phyloP scores from a whole-genome alignment of 2,797 vertebrate species.

The Rhynchonycteris naso region DNA sequence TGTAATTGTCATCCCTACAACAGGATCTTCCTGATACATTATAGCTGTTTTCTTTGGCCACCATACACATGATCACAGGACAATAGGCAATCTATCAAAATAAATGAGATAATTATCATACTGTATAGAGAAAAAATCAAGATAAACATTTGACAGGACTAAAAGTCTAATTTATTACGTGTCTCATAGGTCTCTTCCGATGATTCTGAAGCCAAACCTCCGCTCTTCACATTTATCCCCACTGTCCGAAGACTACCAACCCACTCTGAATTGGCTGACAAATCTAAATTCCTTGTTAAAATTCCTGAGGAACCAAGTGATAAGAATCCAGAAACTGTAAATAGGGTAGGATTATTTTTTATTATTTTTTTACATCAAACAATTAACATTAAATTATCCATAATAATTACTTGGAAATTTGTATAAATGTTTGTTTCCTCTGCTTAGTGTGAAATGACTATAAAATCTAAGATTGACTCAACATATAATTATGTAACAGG shows the following conservation, averaged over 20 bases:
- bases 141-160: neutral
- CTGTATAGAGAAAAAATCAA: conserved; percentile 9
- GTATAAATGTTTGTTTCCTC: conserved; percentile 48
- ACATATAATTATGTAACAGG: neutral
- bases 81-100: conserved; percentile 38
- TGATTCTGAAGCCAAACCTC: conserved; percentile 84
- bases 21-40: neutral
- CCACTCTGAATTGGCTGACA: conserved; percentile 84
- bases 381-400: conserved; percentile 43
- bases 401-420: conserved; percentile 36
- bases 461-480: conserved; percentile 33
- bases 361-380: conserved; percentile 36
- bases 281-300: conserved; percentile 83
- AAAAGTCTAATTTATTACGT: conserved; percentile 65
- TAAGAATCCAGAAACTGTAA: conserved; percentile 78
- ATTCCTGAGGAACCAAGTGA: conserved; percentile 82
- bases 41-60: conserved; percentile 51
- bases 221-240: conserved; percentile 91
- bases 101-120: conserved; percentile 37
- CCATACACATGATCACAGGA: neutral
- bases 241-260: conserved; percentile 88
- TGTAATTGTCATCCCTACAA: neutral
- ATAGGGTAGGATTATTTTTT: conserved; percentile 82
- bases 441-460: neutral
- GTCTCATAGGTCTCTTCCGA: conserved; percentile 87